Evolutionary conservation across 2,113 vertebrate genomes (phyloP).

Genomic region (Nothobranchius kuhntae): DNA sequence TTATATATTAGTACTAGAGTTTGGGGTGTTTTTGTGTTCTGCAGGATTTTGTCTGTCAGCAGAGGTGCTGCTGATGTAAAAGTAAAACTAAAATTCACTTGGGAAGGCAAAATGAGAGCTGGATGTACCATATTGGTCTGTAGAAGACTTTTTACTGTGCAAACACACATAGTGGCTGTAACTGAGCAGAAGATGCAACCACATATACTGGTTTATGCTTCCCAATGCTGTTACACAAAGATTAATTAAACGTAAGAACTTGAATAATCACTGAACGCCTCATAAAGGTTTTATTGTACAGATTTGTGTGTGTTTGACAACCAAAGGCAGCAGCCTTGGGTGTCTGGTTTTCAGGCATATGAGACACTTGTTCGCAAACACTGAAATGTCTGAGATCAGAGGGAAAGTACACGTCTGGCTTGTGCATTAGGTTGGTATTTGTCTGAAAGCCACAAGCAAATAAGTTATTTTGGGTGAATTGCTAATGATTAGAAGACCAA

Average conservation of each 20-base stretch:
- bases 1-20: too few species aligned
- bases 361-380: slow-evolving; percentile 21
- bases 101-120: too few species aligned
- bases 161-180: neutral
- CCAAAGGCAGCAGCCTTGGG: slow-evolving; percentile 7
- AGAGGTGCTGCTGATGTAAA: too few species aligned
- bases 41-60: too few species aligned
- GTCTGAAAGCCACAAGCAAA: slow-evolving; percentile 12
- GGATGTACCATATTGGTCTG: too few species aligned
- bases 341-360: slow-evolving; percentile 22
- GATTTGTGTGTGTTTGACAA: neutral
- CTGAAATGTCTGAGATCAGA: slow-evolving; percentile 22
- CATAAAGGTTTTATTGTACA: slow-evolving; percentile 9
- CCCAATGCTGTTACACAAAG: slow-evolving; percentile 2
- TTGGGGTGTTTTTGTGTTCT: too few species aligned
- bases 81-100: too few species aligned
- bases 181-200: slow-evolving; percentile 1
- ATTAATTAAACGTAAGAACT: slow-evolving; percentile 14
- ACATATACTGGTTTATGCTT: slow-evolving; percentile 19
- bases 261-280: slow-evolving; percentile 13
- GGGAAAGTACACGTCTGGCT: neutral
- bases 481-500: neutral
- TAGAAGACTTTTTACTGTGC: too few species aligned
- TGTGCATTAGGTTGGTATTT: slow-evolving; percentile 2
- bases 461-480: neutral